These are phyloP conservation scores for Corythucha ciliata DNA, from an alignment of 2,888 invertebrate genomes.

Conservation along the genomic window DNA sequence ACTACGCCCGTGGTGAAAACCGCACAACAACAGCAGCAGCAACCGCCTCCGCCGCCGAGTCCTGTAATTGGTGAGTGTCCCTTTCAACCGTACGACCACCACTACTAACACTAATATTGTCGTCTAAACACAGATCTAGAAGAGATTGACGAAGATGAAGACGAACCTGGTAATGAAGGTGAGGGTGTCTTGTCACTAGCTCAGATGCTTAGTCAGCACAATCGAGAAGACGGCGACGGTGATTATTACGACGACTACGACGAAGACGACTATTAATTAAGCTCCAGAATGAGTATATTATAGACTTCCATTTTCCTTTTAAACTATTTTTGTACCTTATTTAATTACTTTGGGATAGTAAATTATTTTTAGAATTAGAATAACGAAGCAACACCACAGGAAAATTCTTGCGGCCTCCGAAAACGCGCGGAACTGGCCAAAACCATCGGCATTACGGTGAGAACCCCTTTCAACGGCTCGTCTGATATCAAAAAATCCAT, in stretches of 20 bases:
- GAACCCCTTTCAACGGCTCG: too few relatives aligned
- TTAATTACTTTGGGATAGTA: too few relatives aligned
- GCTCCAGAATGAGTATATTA: too few relatives aligned
- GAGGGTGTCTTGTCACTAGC: slow-evolving; percentile 40
- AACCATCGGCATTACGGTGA: too few relatives aligned
- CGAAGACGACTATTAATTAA: slow-evolving; percentile 50
- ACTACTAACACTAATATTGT: background rate
- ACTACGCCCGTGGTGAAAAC: background rate
- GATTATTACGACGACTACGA: slow-evolving; percentile 54
- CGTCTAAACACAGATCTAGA: slow-evolving; percentile 35
- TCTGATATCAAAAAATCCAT: too few relatives aligned
- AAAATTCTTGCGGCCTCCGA: too few relatives aligned
- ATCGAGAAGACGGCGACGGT: slow-evolving; percentile 53
- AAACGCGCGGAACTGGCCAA: too few relatives aligned
- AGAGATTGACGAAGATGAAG: slow-evolving; percentile 41
- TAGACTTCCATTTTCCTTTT: too few relatives aligned
- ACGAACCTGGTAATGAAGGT: slow-evolving; percentile 32
- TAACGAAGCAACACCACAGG: too few relatives aligned
- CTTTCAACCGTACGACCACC: background rate
- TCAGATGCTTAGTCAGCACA: slow-evolving; percentile 46
- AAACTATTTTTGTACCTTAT: too few relatives aligned
- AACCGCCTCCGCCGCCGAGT: background rate
- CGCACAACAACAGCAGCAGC: background rate
- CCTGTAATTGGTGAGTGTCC: background rate
- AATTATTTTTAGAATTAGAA: too few relatives aligned